Base-by-base conservation (phyloP, 2,797 vertebrate genomes). In the Acrocephalus scirpaceus region DNA sequence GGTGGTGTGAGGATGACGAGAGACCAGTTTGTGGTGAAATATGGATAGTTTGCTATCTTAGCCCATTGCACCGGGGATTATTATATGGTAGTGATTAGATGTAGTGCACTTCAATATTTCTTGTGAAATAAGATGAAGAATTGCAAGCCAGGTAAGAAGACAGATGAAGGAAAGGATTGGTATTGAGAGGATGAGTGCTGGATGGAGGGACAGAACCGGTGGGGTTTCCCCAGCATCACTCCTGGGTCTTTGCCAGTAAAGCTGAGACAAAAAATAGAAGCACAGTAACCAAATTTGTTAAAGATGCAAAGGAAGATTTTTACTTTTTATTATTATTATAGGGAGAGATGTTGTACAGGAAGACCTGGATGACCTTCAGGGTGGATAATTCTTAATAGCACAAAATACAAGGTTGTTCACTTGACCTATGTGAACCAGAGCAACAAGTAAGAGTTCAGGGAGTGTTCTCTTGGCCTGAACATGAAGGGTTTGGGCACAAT, bases 391-490 rank as follows among this genome's bases (percentile, higher is more conserved):
- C 79, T 60, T 88, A n/a, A 17, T 10, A 77, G 60, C 36, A 47
- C 29, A 42, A 74, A 53, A 40, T 26, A 61, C 7, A 32, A 75
- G 3, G 18, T 51, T 82, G 16, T 65, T 82, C 62, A 16, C 15
- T 66, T 51, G 25, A 13, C 25, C 13, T 58, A 2, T 19, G 7
- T n/a, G 30, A 70, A 32, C 6, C 36, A 26, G 4, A 93, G 11
- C 15, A 58, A 13, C 32, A 69, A 70, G 45, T 19, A 45, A 61
- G 42, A 72, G 30, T 18, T 76, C 67, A 51, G 18, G 58, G 27
- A 18, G 10, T 0, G 0, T 60, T 74, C 16, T 45, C 38, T 60
- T 42, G 36, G 10, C 27, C 17, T 3, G 3, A 36, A 76, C 32
- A 36, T 23, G n/a, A 76, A 58, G 13, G 7, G 14, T 56, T 85